Conservation (phyloP, 2,888 invertebrate genomes). For the Tetanocera ferruginea region DNA sequence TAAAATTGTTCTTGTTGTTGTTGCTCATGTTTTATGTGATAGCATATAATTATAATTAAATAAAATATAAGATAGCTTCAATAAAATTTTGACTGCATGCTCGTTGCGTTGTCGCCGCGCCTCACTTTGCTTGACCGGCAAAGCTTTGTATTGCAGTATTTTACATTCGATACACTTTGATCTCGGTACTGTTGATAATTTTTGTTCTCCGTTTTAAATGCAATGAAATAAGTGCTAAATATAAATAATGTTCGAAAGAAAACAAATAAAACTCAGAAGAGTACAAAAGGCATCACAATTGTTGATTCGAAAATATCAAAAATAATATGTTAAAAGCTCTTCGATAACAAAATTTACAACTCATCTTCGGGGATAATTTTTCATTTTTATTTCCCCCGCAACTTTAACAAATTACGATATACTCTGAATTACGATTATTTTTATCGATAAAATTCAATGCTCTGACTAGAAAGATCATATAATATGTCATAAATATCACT, state of each 20-base stretch:
- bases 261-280: neutral
- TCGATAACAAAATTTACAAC: too few relatives aligned
- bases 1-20: neutral
- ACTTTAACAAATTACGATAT: too few relatives aligned
- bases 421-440: too few relatives aligned
- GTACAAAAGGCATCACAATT: neutral
- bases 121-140: neutral
- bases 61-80: neutral
- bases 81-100: neutral
- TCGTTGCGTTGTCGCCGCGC: neutral
- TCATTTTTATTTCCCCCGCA: too few relatives aligned
- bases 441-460: too few relatives aligned
- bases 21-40: neutral
- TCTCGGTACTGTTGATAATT: constrained; percentile 62
- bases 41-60: constrained; percentile 1
- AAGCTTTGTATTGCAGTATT: constrained; percentile 2
- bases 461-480: too few relatives aligned
- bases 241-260: constrained; percentile 47
- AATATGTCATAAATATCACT: too few relatives aligned
- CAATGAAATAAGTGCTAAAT: constrained; percentile 63
- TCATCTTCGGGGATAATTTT: too few relatives aligned
- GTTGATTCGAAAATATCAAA: neutral
- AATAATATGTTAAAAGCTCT: neutral
- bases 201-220: constrained; percentile 38
- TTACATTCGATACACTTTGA: constrained; percentile 64